Evolutionary conservation across 1,140 invertebrate species (phyloP), one percentile per base, ranked within the genome.

Genomic region (Drosophila repleta): DNA sequence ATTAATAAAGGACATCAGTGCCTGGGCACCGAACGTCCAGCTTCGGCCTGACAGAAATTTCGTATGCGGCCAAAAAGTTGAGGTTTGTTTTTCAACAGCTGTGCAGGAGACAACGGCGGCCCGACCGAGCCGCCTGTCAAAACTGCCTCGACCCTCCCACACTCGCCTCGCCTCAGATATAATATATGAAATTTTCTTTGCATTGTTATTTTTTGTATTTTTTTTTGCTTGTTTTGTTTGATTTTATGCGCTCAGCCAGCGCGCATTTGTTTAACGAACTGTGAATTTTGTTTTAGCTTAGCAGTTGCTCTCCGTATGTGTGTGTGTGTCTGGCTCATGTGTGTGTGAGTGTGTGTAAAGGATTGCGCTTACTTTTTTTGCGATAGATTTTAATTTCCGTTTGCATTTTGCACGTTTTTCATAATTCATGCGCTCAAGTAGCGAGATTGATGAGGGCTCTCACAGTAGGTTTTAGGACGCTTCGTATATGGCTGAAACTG

Each of bases 341-440:
- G 8, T 10, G 48, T 32, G 18, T 60, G n/a, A 61, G 8, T 51
- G 20, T 32, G 55, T 68, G 53, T 63, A 55, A 67, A 35, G 71
- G 52, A 57, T 66, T 78, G 48, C 5, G 11, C 63, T 48, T 57
- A 49, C 64, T 82, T 75, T 74, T 76, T 64, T 68, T 76, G 18
- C 61, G 18, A 87, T 85, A 88, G 60, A 88, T 88, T 88, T 88
- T 88, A 88, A 88, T 88, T 88, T 88, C 83, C 83, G 83, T 88
- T 88, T 88, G 83, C 76, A 89, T 87, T 85, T 85, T 85, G 72
- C 79, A 88, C 79, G 83, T 88, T 88, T 83, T 88, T 76, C 73
- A 88, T 88, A 88, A 88, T 88, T 88, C 83, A 88, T 88, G 83
- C 84, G 71, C 76, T 83, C 79, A 87, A 88, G 83, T 70, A 89